Conservation (phyloP, 2,113 vertebrate genomes). For the Orthonyx spaldingii region DNA sequence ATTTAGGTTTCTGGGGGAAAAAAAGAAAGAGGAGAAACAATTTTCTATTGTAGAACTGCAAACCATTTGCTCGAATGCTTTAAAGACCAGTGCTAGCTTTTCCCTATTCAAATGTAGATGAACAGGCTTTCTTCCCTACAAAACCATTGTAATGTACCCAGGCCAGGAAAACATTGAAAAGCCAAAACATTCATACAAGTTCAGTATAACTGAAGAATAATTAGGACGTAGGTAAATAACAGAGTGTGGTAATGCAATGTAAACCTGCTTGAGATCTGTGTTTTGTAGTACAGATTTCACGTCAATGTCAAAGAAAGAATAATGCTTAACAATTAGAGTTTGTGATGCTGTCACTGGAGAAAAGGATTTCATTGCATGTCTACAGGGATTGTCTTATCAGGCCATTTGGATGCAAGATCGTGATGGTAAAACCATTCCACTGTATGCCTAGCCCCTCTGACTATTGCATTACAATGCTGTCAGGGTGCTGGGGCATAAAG, state of each 20-base stretch:
- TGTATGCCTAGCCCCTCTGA: constrained; percentile 34
- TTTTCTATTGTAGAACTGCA: neutral
- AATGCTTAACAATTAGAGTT: constrained; percentile 49
- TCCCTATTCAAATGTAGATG: neutral
- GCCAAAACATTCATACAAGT: neutral
- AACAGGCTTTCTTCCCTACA: neutral
- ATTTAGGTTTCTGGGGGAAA: fast-evolving
- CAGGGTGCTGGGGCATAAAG: constrained; percentile 20
- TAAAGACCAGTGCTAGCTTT: neutral
- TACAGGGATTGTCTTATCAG: constrained; percentile 56
- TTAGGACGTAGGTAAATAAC: neutral
- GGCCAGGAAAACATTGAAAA: neutral
- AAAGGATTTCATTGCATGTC: constrained; percentile 52
- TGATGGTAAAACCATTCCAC: constrained; percentile 49
- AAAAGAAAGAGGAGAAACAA: neutral
- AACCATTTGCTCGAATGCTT: neutral
- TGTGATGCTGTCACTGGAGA: constrained; percentile 38
- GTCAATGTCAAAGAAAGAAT: constrained; percentile 48
- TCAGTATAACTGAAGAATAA: neutral
- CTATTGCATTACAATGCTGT: constrained; percentile 41
- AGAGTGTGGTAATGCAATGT: neutral
- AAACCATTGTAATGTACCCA: neutral
- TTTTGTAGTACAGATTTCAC: neutral
- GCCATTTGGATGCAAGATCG: constrained; percentile 57
- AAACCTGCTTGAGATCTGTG: neutral